phyloP scores from a whole-genome alignment of 2,888 invertebrate genomes.

The Heliconius hortense region DNA sequence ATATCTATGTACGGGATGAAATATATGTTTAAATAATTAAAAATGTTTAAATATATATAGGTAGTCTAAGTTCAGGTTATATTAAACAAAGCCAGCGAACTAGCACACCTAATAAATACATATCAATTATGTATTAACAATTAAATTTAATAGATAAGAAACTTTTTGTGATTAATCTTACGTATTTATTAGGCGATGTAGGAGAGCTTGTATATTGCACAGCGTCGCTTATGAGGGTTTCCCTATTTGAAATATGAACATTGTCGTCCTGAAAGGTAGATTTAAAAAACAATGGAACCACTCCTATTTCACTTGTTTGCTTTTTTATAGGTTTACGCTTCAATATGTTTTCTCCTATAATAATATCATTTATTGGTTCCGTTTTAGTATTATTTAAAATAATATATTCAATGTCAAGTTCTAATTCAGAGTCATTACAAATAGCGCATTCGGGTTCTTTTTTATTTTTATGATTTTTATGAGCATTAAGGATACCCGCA shows the following conservation, averaged over 20 bases:
- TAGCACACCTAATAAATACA: too few relatives aligned
- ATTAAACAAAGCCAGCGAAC: too few relatives aligned
- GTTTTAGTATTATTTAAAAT: constrained; percentile 39
- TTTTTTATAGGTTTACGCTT: constrained; percentile 48
- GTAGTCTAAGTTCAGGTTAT: too few relatives aligned
- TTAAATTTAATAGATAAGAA: too few relatives aligned
- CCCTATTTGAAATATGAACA: constrained; percentile 5
- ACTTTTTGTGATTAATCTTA: neutral
- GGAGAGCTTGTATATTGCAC: constrained; percentile 10
- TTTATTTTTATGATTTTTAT: constrained; percentile 37
- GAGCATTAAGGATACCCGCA: constrained; percentile 31
- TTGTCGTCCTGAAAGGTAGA: constrained; percentile 44
- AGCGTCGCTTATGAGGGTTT: neutral
- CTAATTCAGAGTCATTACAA: constrained; percentile 51
- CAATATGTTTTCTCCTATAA: constrained; percentile 58
- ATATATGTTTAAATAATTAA: too few relatives aligned
- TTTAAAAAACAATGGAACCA: constrained; percentile 50
- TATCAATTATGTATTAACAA: too few relatives aligned
- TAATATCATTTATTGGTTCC: constrained; percentile 49
- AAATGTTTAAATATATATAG: too few relatives aligned
- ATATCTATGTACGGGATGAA: too few relatives aligned
- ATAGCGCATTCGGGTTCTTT: constrained; percentile 43
- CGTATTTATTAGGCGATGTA: neutral
- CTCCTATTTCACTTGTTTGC: constrained; percentile 41
- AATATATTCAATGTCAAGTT: constrained; percentile 49